Conservation (phyloP, 2,113 vertebrate species). For the Gallinago media region DNA sequence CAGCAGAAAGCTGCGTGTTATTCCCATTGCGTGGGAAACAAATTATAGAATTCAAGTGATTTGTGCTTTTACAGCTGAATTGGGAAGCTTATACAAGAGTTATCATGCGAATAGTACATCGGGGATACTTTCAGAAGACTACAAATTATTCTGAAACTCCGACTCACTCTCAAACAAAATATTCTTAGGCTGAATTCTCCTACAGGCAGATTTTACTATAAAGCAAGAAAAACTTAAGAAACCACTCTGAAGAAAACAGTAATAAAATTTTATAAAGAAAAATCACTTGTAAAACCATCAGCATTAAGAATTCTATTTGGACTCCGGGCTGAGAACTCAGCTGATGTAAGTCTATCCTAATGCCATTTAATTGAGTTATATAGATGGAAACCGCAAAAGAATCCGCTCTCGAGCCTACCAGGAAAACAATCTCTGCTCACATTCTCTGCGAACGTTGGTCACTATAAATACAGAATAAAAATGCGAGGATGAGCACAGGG, state of each 20-base stretch:
- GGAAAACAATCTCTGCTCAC: not conserved
- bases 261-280: slow-evolving; percentile 28
- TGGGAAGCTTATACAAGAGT: not conserved
- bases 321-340: not conserved
- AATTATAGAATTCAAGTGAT: not conserved
- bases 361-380: slow-evolving; percentile 52
- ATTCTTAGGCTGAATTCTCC: not conserved
- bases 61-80: slow-evolving; percentile 17
- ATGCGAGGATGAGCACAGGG: not conserved
- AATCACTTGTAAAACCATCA: slow-evolving; percentile 18
- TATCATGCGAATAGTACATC: not conserved
- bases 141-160: slow-evolving; percentile 15
- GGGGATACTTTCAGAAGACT: not conserved
- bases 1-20: not conserved
- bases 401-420: not conserved
- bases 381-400: not conserved
- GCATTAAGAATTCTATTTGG: slow-evolving; percentile 33
- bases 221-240: slow-evolving; percentile 24
- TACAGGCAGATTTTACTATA: not conserved
- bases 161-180: not conserved
- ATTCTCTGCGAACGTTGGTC: not conserved
- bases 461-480: slow-evolving; percentile 30
- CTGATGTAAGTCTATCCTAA: slow-evolving; percentile 57
- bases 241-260: not conserved
- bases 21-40: not conserved